Conservation (phyloP, 2,888 invertebrate genomes). For the Odontocolon sp. region DNA sequence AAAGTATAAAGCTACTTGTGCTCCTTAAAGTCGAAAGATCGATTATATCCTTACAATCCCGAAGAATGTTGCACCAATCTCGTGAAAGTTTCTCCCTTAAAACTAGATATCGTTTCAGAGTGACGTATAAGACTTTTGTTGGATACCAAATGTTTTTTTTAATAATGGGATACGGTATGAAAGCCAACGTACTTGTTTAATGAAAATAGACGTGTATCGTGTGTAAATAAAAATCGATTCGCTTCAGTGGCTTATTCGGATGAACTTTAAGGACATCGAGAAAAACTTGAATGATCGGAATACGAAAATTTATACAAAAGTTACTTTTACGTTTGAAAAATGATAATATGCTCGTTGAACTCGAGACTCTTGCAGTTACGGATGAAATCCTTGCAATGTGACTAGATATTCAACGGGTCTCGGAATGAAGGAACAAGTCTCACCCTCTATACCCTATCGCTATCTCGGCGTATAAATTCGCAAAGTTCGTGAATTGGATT, state of each 20-base stretch:
- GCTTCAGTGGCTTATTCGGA: not conserved
- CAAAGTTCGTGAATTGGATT: slow-evolving; percentile 47
- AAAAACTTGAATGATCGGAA: slow-evolving; percentile 50
- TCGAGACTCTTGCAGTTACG: slow-evolving; percentile 15
- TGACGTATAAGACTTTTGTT: not conserved
- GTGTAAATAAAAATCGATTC: slow-evolving; percentile 7
- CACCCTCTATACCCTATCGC: slow-evolving; percentile 11
- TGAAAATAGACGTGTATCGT: slow-evolving; percentile 10
- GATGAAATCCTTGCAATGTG: slow-evolving; percentile 50
- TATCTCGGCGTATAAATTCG: slow-evolving; percentile 35
- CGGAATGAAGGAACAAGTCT: slow-evolving; percentile 41
- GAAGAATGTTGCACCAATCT: not conserved
- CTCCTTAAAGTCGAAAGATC: not conserved
- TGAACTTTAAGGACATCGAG: slow-evolving; percentile 6
- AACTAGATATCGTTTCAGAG: not conserved
- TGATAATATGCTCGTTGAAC: slow-evolving; percentile 36
- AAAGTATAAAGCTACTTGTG: not conserved
- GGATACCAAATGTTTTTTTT: not conserved
- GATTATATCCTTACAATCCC: too few species aligned
- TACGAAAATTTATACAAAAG: slow-evolving; percentile 47
- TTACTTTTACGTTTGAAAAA: slow-evolving; percentile 21
- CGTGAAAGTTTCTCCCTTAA: not conserved
- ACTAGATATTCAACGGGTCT: slow-evolving; percentile 29
- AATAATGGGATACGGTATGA: too few species aligned
- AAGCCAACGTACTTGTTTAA: too few species aligned